Evolutionary conservation across 2,888 invertebrate species (phyloP).

Genomic region (Ommatoiulus sabulosus): DNA sequence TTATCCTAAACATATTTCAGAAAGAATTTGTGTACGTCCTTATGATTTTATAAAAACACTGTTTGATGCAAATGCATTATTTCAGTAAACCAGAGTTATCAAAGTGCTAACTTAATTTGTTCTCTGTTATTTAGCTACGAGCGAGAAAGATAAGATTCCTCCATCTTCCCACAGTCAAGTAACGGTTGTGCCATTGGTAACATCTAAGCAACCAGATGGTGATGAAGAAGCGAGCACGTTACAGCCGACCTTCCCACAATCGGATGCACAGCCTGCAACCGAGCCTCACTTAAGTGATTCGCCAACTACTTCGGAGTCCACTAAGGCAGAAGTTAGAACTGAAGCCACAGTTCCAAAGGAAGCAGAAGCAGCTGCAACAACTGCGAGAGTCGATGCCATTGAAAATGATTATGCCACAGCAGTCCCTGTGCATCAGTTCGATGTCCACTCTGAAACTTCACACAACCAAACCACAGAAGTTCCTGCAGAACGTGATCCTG

Average conservation of each 20-base stretch:
- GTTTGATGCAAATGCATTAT: no score
- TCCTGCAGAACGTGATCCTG: background rate
- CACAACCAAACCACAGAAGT: background rate
- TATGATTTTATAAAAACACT: no score
- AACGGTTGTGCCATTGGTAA: background rate
- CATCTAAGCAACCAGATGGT: background rate
- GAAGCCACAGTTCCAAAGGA: background rate
- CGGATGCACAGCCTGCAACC: background rate
- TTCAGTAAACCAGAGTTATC: no score
- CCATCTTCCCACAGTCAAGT: conserved; percentile 29
- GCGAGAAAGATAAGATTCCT: background rate
- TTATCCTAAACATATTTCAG: no score
- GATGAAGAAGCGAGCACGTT: background rate
- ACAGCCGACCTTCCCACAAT: background rate
- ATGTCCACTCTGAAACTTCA: background rate
- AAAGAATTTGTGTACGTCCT: no score
- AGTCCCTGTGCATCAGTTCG: background rate
- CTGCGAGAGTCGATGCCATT: background rate
- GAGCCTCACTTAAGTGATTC: background rate
- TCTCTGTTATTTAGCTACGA: background rate
- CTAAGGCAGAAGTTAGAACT: background rate
- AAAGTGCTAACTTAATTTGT: background rate
- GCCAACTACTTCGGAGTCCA: background rate
- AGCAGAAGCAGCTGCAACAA: background rate
- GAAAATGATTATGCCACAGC: background rate